Conservation (phyloP, 2,113 vertebrate species). For the Heteronetta atricapilla region DNA sequence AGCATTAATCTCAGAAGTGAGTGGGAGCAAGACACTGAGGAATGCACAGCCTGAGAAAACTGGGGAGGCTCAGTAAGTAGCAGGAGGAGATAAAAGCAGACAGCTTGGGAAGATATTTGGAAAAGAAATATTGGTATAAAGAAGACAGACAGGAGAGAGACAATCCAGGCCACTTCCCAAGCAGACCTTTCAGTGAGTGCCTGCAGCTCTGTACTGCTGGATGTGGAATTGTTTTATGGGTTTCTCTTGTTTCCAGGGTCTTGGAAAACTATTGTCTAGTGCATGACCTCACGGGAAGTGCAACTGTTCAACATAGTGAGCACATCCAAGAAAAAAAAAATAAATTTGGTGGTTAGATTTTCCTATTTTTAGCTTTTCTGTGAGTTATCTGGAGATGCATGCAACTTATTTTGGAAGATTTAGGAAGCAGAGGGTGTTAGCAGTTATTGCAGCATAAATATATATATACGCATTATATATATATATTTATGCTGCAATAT, state of each 20-base stretch:
- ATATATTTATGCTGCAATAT: neutral
- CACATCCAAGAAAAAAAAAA: constrained; percentile 1
- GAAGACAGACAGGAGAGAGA: constrained; percentile 20
- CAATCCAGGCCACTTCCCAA: constrained; percentile 15
- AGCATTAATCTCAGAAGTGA: constrained; percentile 55
- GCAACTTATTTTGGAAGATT: constrained; percentile 2
- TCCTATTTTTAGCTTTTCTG: constrained; percentile 38
- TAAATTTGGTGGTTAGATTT: constrained; percentile 5
- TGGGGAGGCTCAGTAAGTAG: neutral
- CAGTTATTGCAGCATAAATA: neutral
- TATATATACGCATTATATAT: too few species aligned
- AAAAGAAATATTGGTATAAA: constrained; percentile 5
- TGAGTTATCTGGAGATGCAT: neutral
- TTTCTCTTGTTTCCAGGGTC: constrained; percentile 41
- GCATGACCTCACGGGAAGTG: constrained; percentile 2
- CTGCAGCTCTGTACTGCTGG: neutral
- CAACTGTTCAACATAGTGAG: constrained; percentile 6
- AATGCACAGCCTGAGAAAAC: constrained; percentile 20
- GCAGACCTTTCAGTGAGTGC: constrained; percentile 5
- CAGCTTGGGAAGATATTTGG: constrained; percentile 4
- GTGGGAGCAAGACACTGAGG: constrained; percentile 47
- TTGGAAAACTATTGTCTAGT: constrained; percentile 37
- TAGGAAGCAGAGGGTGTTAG: constrained; percentile 21
- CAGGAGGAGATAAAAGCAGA: constrained; percentile 23
- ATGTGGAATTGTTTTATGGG: constrained; percentile 23